Percentiles rank a stretch among this genome's conserved stretches.
phyloP scores from a whole-genome alignment of 1,140 invertebrate species.

The Macrobrachium rosenbergii region DNA sequence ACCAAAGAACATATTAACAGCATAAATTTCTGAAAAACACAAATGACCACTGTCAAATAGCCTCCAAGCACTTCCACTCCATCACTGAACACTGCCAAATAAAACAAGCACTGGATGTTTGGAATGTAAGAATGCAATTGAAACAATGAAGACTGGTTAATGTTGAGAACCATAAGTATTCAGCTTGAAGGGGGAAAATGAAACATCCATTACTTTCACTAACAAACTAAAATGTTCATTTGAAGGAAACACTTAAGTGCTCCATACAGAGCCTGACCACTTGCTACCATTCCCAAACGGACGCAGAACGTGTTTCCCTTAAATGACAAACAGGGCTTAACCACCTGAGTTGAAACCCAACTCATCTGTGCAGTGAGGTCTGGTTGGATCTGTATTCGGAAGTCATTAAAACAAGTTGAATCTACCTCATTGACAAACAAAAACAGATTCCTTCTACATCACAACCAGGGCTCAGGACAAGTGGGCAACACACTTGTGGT shows the following conservation, averaged over 20 bases:
- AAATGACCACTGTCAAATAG: background rate
- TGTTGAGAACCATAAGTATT: background rate
- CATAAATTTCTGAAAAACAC: background rate
- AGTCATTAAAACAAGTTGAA: too few species aligned
- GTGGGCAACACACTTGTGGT: conserved; percentile 6
- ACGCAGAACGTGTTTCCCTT: conserved; percentile 20
- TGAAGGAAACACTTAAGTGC: conserved; percentile 34
- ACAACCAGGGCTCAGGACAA: conserved; percentile 34
- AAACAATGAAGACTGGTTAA: background rate
- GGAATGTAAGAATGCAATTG: background rate
- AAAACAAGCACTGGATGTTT: conserved; percentile 39
- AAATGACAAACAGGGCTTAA: conserved; percentile 23
- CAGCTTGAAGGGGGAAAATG: background rate
- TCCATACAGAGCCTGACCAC: background rate
- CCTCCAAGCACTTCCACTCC: conserved; percentile 19
- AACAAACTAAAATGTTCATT: conserved; percentile 34
- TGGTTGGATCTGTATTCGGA: too few species aligned
- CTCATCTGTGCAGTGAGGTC: too few species aligned
- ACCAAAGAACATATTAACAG: background rate
- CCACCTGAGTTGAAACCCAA: conserved; percentile 12
- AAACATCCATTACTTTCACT: conserved; percentile 44
- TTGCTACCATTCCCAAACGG: background rate
- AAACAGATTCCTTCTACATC: background rate
- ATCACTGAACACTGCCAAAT: conserved; percentile 28
- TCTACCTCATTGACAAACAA: too few species aligned